Percentiles rank a stretch among this genome's conserved stretches.
These are phyloP conservation scores for Brachionus asplanchnoidis DNA, from an alignment of 1,140 invertebrate genomes.

Conservation along the genomic window DNA sequence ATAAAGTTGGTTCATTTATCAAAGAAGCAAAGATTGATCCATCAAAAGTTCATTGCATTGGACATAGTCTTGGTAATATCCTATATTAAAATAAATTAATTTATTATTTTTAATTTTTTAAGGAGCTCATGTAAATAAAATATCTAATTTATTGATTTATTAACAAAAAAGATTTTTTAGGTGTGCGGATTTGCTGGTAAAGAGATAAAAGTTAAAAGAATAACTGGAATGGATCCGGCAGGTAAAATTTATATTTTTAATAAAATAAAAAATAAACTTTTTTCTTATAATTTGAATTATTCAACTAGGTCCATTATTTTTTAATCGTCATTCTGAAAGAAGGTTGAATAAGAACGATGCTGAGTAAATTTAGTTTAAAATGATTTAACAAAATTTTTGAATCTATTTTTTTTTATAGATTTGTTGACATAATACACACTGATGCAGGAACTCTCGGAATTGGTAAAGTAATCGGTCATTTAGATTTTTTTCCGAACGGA, in stretches of 20 bases:
- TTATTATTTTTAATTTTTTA: not conserved
- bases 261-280: not conserved
- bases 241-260: constrained; percentile 55
- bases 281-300: not conserved
- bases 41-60: constrained; percentile 68
- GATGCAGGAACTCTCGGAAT: constrained; percentile 65
- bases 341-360: constrained; percentile 80
- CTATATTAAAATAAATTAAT: not conserved
- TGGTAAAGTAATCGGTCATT: constrained; percentile 61
- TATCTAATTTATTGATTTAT: not conserved
- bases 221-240: constrained; percentile 79
- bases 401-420: constrained; percentile 48
- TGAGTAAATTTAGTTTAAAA: constrained; percentile 60
- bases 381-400: not conserved
- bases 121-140: constrained; percentile 69
- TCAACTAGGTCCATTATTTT: constrained; percentile 61
- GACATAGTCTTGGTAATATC: constrained; percentile 68
- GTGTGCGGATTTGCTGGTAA: constrained; percentile 77
- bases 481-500: constrained; percentile 45
- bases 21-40: constrained; percentile 42
- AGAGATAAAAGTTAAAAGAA: constrained; percentile 71
- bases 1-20: constrained; percentile 69
- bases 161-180: not conserved
- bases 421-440: constrained; percentile 88
- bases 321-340: constrained; percentile 74